Conservation (phyloP, 1,140 invertebrate species). For the Steinernema khuongi region DNA sequence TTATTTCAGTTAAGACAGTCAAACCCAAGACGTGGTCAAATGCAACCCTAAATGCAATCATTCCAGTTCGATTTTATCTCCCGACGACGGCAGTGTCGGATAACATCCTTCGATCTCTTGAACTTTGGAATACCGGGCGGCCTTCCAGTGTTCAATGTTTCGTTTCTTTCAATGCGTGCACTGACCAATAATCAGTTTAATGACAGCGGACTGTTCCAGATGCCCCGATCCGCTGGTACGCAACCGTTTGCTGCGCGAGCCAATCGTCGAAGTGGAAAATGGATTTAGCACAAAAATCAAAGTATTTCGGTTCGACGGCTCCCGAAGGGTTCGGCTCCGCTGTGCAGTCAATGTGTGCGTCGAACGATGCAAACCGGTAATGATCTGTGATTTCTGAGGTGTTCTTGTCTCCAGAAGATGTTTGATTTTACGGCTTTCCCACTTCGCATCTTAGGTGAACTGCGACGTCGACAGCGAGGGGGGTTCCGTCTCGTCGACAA, state of each 20-base stretch:
- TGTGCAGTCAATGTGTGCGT: conserved; percentile 55
- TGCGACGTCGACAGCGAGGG: neutral
- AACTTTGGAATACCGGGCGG: too few species aligned
- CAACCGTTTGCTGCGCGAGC: conserved; percentile 42
- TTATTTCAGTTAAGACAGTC: too few species aligned
- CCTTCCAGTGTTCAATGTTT: too few species aligned
- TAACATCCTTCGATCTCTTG: too few species aligned
- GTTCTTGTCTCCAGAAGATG: neutral
- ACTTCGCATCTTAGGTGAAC: neutral
- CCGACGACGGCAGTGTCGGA: too few species aligned
- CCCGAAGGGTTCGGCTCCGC: conserved; percentile 50
- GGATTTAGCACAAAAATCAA: conserved; percentile 55
- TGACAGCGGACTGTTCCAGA: too few species aligned
- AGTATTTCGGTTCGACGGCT: conserved; percentile 57
- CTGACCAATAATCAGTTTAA: neutral
- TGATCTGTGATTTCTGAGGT: neutral
- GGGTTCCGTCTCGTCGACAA: neutral
- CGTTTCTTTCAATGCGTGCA: too few species aligned
- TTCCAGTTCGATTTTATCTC: too few species aligned
- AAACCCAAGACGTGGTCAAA: too few species aligned
- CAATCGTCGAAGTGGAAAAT: conserved; percentile 39
- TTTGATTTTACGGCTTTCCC: neutral
- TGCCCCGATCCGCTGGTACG: conserved; percentile 49
- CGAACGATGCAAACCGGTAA: conserved; percentile 41
- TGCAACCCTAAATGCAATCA: too few species aligned